These are phyloP conservation scores for Calliopsis andreniformis DNA, from an alignment of 1,140 invertebrate species.

Conservation along the genomic window DNA sequence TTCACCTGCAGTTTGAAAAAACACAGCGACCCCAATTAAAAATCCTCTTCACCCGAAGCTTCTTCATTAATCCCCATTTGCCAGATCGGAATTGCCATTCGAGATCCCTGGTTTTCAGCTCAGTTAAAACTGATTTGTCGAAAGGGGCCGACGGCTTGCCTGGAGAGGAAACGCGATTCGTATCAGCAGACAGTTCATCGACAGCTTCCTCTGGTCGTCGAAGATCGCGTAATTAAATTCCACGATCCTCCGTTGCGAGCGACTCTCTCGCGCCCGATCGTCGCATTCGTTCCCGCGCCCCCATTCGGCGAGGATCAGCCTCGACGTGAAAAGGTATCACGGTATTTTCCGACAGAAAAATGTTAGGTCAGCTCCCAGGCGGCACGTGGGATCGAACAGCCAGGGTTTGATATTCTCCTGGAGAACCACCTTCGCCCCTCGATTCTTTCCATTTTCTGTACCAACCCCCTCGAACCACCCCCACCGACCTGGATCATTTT, in stretches of 20 bases:
- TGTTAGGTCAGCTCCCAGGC: slow-evolving; percentile 72
- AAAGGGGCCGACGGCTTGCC: not conserved
- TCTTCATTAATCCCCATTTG: not conserved
- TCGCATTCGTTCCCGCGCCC: not conserved
- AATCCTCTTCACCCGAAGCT: no score
- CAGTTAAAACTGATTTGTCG: slow-evolving; percentile 7
- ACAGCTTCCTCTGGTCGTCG: not conserved
- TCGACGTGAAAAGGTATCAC: slow-evolving; percentile 66
- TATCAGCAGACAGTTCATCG: not conserved
- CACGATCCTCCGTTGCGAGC: not conserved
- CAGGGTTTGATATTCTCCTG: slow-evolving; percentile 36
- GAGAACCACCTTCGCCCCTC: slow-evolving; percentile 37
- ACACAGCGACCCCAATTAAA: no score
- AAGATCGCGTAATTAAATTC: slow-evolving; percentile 56
- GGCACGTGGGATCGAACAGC: slow-evolving; percentile 21
- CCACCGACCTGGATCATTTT: slow-evolving; percentile 55
- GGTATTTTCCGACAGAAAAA: slow-evolving; percentile 71
- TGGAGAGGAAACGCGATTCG: not conserved
- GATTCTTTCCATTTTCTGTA: slow-evolving; percentile 57
- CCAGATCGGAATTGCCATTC: not conserved
- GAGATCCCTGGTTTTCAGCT: not conserved
- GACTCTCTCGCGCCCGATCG: slow-evolving; percentile 8
- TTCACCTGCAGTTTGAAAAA: no score
- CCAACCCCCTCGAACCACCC: slow-evolving; percentile 5
- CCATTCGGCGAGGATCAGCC: not conserved